Conservation (phyloP, 2,888 invertebrate genomes). For the Synanthedon formicaeformis region DNA sequence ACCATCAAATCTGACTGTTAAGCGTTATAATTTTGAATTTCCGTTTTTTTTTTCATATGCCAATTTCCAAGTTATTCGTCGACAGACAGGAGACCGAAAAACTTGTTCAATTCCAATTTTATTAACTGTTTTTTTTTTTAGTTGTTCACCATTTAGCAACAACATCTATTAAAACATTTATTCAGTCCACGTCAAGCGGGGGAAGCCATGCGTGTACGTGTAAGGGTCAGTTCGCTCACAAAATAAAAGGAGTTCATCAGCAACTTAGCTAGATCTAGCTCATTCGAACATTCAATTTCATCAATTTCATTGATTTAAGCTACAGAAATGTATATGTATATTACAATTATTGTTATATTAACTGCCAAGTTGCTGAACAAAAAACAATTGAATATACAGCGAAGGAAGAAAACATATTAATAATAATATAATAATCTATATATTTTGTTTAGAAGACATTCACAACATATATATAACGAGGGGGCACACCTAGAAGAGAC, state of each 20-base stretch:
- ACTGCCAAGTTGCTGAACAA: slow-evolving; percentile 1
- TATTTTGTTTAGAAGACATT: too few species aligned
- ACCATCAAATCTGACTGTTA: too few species aligned
- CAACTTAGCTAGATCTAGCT: background rate
- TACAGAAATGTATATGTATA: background rate
- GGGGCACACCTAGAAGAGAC: background rate
- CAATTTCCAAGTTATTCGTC: too few species aligned
- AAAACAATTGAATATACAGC: slow-evolving; percentile 1
- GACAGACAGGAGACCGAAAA: background rate
- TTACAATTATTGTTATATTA: background rate
- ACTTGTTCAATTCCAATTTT: background rate
- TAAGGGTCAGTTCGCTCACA: background rate
- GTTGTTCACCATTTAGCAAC: background rate
- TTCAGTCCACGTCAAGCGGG: background rate
- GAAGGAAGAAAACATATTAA: background rate
- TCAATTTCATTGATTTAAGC: background rate
- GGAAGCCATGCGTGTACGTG: background rate
- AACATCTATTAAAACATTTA: background rate
- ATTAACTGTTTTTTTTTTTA: background rate
- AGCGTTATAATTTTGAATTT: too few species aligned
- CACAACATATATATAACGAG: too few species aligned
- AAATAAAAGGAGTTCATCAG: background rate
- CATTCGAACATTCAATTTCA: background rate
- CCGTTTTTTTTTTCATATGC: too few species aligned
- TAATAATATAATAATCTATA: too few species aligned